Conservation (phyloP, 2,888 invertebrate genomes). For the Didymodactylos carnosus region DNA sequence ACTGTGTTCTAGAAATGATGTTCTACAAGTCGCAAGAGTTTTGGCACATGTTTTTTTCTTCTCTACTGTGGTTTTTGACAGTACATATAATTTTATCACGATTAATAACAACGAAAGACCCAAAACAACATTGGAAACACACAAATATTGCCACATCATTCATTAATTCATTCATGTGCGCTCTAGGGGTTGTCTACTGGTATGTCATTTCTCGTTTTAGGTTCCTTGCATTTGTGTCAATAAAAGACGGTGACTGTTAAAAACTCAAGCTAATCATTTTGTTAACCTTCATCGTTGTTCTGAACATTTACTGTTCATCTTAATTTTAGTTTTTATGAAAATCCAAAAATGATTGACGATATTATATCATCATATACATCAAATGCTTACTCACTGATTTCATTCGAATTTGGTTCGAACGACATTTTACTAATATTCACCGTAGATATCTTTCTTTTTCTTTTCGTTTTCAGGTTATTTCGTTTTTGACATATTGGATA, state of each 20-base stretch:
- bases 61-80: too few species aligned
- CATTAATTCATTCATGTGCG: not conserved
- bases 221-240: too few species aligned
- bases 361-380: not conserved
- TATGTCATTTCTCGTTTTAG: not conserved
- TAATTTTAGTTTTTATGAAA: not conserved
- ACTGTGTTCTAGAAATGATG: not conserved
- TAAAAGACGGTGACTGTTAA: too few species aligned
- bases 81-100: not conserved
- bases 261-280: too few species aligned
- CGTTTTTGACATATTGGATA: not conserved
- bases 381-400: not conserved
- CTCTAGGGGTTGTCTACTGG: not conserved
- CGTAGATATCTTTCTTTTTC: not conserved
- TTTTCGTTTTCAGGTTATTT: not conserved
- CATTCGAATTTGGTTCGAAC: not conserved
- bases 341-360: not conserved
- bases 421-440: not conserved
- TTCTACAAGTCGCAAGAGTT: not conserved
- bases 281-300: not conserved
- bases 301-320: not conserved
- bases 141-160: not conserved
- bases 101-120: not conserved
- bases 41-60: not conserved
- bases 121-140: not conserved